Percentiles rank a stretch among this genome's conserved stretches.
These are phyloP conservation scores for Euwallacea fornicatus DNA, from an alignment of 1,140 invertebrate genomes.

Conservation along the genomic window DNA sequence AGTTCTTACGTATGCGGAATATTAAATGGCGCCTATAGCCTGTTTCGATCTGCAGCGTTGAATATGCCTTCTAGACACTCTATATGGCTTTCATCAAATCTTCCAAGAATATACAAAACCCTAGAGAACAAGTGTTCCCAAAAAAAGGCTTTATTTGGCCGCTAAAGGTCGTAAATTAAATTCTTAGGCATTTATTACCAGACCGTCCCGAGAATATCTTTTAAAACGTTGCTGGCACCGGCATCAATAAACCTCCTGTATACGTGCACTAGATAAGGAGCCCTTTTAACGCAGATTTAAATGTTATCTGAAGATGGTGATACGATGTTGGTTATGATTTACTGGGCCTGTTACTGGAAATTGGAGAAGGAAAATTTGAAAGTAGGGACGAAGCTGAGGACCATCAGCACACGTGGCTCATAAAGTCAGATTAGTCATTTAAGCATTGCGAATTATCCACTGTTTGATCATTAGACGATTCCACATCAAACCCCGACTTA, in stretches of 20 bases:
- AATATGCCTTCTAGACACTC: not conserved
- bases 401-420: too few relatives aligned
- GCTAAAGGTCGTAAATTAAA: constrained; percentile 27
- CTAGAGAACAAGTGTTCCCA: too few relatives aligned
- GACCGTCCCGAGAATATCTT: constrained; percentile 30
- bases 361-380: too few relatives aligned
- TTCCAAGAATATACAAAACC: too few relatives aligned
- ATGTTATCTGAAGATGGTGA: constrained; percentile 28
- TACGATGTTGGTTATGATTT: constrained; percentile 33
- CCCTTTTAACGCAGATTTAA: constrained; percentile 32
- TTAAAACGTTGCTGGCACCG: constrained; percentile 30
- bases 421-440: too few relatives aligned
- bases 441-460: too few relatives aligned
- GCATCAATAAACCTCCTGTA: constrained; percentile 30
- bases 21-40: not conserved
- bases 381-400: too few relatives aligned
- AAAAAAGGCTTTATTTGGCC: constrained; percentile 17
- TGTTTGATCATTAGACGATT: too few relatives aligned
- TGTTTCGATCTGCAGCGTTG: not conserved
- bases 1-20: not conserved
- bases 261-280: constrained; percentile 33
- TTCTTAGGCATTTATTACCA: constrained; percentile 30
- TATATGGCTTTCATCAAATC: too few relatives aligned
- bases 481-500: too few relatives aligned
- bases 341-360: not conserved